phyloP scores from a whole-genome alignment of 1,140 invertebrate species.

The Diachasma alloeum region DNA sequence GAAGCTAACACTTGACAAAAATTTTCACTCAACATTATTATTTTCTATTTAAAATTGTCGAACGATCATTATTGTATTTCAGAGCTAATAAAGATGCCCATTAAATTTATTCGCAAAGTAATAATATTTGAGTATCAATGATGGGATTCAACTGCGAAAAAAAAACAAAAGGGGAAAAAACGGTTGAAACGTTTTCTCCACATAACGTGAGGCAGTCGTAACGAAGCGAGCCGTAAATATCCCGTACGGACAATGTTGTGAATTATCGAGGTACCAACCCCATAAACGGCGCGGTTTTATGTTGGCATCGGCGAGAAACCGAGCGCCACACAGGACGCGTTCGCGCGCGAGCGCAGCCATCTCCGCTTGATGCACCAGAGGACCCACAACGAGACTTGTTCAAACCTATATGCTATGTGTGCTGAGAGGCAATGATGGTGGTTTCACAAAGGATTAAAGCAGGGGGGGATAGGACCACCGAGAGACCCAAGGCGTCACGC shows the following conservation, averaged over 20 bases:
- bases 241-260: constrained; percentile 56
- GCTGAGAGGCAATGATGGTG: background rate
- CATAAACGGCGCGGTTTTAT: constrained; percentile 60
- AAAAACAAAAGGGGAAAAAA: background rate
- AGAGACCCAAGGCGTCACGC: constrained; percentile 34
- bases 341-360: background rate
- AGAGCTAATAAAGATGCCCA: background rate
- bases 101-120: background rate
- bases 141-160: background rate
- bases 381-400: background rate
- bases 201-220: constrained; percentile 29
- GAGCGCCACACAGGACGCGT: constrained; percentile 52
- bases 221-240: constrained; percentile 59
- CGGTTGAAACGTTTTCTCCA: background rate
- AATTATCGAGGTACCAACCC: constrained; percentile 56
- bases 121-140: background rate
- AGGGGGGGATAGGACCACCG: constrained; percentile 14
- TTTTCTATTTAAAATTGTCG: too few relatives aligned
- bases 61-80: too few relatives aligned
- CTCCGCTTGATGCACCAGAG: background rate
- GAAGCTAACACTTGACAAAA: too few relatives aligned
- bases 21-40: too few relatives aligned
- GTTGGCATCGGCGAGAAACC: constrained; percentile 46
- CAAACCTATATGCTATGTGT: background rate
- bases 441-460: background rate